phyloP scores from a whole-genome alignment of 2,797 vertebrate species.

The Cuniculus paca region DNA sequence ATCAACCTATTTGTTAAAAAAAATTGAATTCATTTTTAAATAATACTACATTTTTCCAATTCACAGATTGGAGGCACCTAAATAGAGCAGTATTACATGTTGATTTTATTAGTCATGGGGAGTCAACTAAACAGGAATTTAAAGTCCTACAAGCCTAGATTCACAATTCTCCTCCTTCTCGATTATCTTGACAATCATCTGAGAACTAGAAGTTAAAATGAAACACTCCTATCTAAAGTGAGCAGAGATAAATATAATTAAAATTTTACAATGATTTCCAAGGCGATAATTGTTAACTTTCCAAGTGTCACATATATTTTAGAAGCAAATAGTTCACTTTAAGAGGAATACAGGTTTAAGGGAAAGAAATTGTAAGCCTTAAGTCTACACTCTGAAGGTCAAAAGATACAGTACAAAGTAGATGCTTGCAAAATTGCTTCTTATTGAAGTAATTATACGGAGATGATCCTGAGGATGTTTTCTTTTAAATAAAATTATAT shows the following conservation, averaged over 20 bases:
- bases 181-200: neutral
- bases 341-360: neutral
- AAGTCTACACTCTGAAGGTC: neutral
- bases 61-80: neutral
- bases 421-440: neutral
- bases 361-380: neutral
- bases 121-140: neutral
- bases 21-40: neutral
- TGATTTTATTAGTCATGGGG: neutral
- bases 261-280: slow-evolving; percentile 16
- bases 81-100: neutral
- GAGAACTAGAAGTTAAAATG: slow-evolving; percentile 21
- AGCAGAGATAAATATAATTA: neutral
- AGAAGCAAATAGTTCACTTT: slow-evolving; percentile 2
- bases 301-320: neutral
- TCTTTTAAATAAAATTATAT: slow-evolving; percentile 1
- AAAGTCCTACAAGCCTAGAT: neutral
- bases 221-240: neutral
- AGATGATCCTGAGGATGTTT: neutral
- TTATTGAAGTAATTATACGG: neutral
- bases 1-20: neutral
- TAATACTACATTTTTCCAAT: neutral
- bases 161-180: neutral
- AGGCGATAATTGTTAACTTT: neutral
- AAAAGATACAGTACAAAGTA: neutral